These are phyloP conservation scores for Cremastinae sp. DNA, from an alignment of 2,888 invertebrate species.

Conservation along the genomic window DNA sequence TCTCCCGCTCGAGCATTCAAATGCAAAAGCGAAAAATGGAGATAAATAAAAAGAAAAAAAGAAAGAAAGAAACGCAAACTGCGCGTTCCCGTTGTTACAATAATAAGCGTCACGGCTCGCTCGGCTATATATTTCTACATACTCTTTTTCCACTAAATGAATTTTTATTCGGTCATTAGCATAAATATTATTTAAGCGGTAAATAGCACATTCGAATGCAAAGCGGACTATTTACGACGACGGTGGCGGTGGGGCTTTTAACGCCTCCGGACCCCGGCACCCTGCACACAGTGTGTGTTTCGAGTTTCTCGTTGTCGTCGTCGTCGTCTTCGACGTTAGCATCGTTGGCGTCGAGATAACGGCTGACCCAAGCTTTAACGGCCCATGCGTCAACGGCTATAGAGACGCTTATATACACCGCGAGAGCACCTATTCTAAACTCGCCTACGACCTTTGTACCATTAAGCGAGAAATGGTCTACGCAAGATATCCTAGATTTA, in stretches of 20 bases:
- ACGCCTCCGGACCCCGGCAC: constrained; percentile 58
- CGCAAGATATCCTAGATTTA: constrained; percentile 4
- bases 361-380: constrained; percentile 56
- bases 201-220: constrained; percentile 65
- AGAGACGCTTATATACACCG: constrained; percentile 23
- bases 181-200: constrained; percentile 67
- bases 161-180: constrained; percentile 66
- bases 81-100: constrained; percentile 1
- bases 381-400: constrained; percentile 38
- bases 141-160: constrained; percentile 62
- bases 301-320: constrained; percentile 11
- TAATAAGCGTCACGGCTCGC: constrained; percentile 24
- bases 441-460: constrained; percentile 39
- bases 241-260: constrained; percentile 62
- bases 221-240: constrained; percentile 64
- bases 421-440: constrained; percentile 34
- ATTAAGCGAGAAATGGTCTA: constrained; percentile 25
- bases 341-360: constrained; percentile 60
- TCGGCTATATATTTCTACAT: constrained; percentile 3
- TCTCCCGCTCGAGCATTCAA: constrained; percentile 27
- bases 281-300: not conserved
- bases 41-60: constrained; percentile 9
- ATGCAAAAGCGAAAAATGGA: constrained; percentile 5
- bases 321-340: constrained; percentile 31
- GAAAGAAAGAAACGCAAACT: no score